Base-by-base conservation (phyloP, 2,888 invertebrate species). In the Sinodicranocentrus sp. region DNA sequence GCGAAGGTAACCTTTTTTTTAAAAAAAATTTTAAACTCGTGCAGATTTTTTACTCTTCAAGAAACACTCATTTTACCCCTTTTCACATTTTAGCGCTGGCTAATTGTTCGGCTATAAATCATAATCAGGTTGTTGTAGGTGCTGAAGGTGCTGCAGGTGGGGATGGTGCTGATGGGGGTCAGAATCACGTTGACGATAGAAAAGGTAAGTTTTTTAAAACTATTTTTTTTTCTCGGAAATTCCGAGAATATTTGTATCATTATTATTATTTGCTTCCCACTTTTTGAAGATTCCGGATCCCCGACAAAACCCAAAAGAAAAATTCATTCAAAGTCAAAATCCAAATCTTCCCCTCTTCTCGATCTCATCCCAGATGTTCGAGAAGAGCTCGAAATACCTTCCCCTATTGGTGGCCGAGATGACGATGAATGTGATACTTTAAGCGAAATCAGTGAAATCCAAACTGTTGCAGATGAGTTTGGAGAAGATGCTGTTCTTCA, bases 71-170 rank as follows among this genome's bases (percentile, higher is more conserved):
- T n/a, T n/a, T n/a, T n/a, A n/a, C n/a, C n/a, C n/a, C n/a, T n/a
- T n/a, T n/a, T n/a, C n/a, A n/a, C n/a, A n/a, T n/a, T n/a, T n/a
- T 97, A 84, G 95, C 97, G 6, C 91, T 97, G 86, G 95, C 96
- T 83, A 95, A 96, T n/a, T 89, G 90, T 82, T 86, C 90, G 72
- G 84, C 89, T 19, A 85, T 89, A n/a, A 85, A 85, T 63, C 85
- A 85, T 65, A 84, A 82, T 10, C 92, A 92, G 88, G 92, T 94
- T 17, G 94, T 94, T 89, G 94, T 94, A 67, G 91, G 13, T 13
- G 19, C 5, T 25, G 67, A 79, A 2, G 73, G 33, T 0, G 54
- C 33, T 10, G 88, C 91, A 95, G 82, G 93, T 95, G 52, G 93
- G 94, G 82, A 93, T 95, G 52, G 93, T 94, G 63, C 92, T 93